Evolutionary conservation across 2,888 invertebrate genomes (phyloP).

Genomic region (Epistrophella euchroma): DNA sequence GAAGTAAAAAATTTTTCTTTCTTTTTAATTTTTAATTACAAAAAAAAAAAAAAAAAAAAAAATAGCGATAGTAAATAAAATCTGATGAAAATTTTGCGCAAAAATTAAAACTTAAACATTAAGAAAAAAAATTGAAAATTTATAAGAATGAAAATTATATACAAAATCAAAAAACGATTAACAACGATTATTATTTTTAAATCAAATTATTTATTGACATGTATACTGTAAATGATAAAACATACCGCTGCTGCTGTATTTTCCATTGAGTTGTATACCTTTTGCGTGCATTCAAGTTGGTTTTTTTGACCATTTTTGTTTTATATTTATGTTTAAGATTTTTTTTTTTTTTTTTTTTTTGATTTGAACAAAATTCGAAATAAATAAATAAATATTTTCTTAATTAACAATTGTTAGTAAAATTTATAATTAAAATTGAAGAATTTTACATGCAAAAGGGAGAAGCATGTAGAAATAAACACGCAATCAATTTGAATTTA

Average conservation of each 20-base stretch:
- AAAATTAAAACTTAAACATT: constrained; percentile 20
- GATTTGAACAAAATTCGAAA: constrained; percentile 65
- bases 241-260: constrained; percentile 86
- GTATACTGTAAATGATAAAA: constrained; percentile 78
- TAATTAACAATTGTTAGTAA: constrained; percentile 2
- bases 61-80: constrained; percentile 20
- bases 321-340: constrained; percentile 37
- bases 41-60: not conserved
- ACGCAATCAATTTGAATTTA: constrained; percentile 5
- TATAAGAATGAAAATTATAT: constrained; percentile 14
- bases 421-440: not conserved
- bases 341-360: constrained; percentile 18
- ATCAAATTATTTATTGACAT: constrained; percentile 54
- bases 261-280: constrained; percentile 89
- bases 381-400: constrained; percentile 37
- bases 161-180: constrained; percentile 20
- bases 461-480: constrained; percentile 57
- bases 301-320: constrained; percentile 73
- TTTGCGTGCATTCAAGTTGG: constrained; percentile 77
- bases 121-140: constrained; percentile 2
- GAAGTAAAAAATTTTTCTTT: constrained; percentile 34
- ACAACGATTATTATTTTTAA: constrained; percentile 19
- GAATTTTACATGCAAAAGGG: constrained; percentile 58
- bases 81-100: constrained; percentile 31
- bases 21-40: constrained; percentile 1